Evolutionary conservation across 1,140 invertebrate genomes (phyloP).

Genomic region (Agrilus planipennis): DNA sequence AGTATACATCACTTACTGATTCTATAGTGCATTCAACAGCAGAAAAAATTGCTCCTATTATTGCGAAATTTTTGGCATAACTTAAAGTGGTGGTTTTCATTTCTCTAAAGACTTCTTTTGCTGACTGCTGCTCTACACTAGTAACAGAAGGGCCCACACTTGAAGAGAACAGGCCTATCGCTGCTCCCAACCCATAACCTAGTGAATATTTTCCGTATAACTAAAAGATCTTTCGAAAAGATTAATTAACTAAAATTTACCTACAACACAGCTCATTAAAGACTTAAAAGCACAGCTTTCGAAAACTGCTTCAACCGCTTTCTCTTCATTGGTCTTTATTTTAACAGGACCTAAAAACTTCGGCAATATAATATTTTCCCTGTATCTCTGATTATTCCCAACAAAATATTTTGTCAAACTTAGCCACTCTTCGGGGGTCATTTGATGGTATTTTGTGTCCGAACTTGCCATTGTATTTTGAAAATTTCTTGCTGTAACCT

Average conservation of each 20-base stretch:
- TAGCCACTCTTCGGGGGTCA: constrained; percentile 28
- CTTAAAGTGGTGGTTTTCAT: constrained; percentile 83
- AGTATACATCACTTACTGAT: constrained; percentile 44
- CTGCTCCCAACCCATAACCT: constrained; percentile 89
- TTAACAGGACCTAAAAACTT: constrained; percentile 56
- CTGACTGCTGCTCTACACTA: constrained; percentile 70
- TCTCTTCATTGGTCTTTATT: constrained; percentile 79
- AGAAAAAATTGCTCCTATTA: constrained; percentile 87
- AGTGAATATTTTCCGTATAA: constrained; percentile 2
- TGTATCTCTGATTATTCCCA: constrained; percentile 50
- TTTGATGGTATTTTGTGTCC: constrained; percentile 13
- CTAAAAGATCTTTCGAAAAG: too few species aligned
- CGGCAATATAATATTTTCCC: constrained; percentile 75
- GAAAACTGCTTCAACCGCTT: constrained; percentile 71
- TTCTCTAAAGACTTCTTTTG: constrained; percentile 72
- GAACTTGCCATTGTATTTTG: constrained; percentile 17
- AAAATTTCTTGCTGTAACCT: too few species aligned
- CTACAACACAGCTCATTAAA: constrained; percentile 77
- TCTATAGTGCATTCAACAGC: constrained; percentile 88
- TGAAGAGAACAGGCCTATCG: constrained; percentile 89
- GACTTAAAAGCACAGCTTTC: constrained; percentile 92
- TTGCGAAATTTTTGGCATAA: constrained; percentile 96
- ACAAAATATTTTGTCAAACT: constrained; percentile 50
- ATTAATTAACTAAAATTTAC: too few species aligned
- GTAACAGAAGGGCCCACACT: constrained; percentile 80